Percentiles rank a stretch among this genome's conserved stretches.
These are phyloP conservation scores for Phaonia tiefii DNA, from an alignment of 2,888 invertebrate species.

Conservation along the genomic window DNA sequence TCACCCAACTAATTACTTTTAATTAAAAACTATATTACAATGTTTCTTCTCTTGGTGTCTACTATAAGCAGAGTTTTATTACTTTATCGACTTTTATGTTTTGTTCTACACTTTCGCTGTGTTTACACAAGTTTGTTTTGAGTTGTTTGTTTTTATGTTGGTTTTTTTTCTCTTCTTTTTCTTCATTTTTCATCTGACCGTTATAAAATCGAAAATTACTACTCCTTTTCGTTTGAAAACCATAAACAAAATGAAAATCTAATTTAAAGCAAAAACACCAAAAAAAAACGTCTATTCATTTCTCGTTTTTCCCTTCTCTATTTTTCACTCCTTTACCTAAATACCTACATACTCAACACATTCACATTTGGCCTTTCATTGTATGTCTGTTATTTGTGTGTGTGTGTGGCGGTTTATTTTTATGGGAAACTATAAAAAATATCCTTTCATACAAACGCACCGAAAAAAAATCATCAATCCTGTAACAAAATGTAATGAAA, in stretches of 20 bases:
- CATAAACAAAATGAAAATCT: neutral
- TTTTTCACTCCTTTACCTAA: neutral
- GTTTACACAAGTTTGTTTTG: neutral
- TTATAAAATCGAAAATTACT: too few relatives aligned
- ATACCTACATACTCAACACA: neutral
- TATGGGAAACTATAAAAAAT: slow-evolving; percentile 60
- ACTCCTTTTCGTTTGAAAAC: too few relatives aligned
- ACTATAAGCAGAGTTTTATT: slow-evolving; percentile 40
- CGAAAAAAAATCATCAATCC: slow-evolving; percentile 48
- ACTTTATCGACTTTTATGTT: neutral
- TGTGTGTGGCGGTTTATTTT: slow-evolving; percentile 36
- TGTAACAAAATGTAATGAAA: neutral
- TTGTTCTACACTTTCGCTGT: neutral
- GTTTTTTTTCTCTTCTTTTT: neutral
- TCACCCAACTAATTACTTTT: slow-evolving; percentile 25
- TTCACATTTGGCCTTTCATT: slow-evolving; percentile 20
- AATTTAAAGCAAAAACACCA: slow-evolving; percentile 58
- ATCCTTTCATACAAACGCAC: too few relatives aligned
- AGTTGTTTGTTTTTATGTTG: neutral
- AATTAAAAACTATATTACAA: slow-evolving; percentile 27
- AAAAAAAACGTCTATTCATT: slow-evolving; percentile 4
- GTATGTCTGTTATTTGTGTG: neutral
- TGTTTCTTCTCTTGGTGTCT: slow-evolving; percentile 56
- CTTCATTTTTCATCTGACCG: too few relatives aligned
- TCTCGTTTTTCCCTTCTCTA: slow-evolving; percentile 28